Base-by-base conservation (phyloP, 2,797 vertebrate species). In the Sebastolobus alascanus region DNA sequence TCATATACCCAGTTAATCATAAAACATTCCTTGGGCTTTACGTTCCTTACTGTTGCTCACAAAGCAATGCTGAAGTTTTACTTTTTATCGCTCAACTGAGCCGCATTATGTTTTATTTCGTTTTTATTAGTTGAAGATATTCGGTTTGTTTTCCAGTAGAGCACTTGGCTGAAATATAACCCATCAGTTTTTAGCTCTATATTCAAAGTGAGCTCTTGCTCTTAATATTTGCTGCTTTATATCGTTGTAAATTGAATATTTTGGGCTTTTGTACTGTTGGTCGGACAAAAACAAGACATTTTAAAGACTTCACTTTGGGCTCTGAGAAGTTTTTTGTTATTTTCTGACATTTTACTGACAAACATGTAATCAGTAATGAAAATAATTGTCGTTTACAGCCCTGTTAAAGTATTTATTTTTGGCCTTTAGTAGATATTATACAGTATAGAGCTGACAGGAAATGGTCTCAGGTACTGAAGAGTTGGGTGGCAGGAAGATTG, bases 51-150 rank as follows among this genome's bases (percentile, higher is more conserved):
- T 31, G 25, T 65, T 77, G 12, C 50, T 29, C 61, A 58, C 35
- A 68, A 55, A 77, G 69, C 10, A 10, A 70, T 38, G 50, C 56
- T 72, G 5, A 35, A 72, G 22, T 58, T 75, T 20, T 14, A 63
- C 59, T 72, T 78, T 54, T 43, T 75, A 68, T 43, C 20, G 60
- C 73, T 69, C 27, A 38, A 67, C 43, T 60, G 38, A 75, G 13
- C 27, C 22, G 22, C 13, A 40, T 52, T 52, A 69, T 35, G 33
- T 68, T 67, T 69, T 20, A 50, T 46, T 72, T 74, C 7, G 14
- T 71, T 56, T 76, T 59, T 72, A 73, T 74, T 74, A 25, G 55
- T 29, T 29, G 68, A 50, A 14, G 35, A 18, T 16, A 4, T 60
- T 40, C 10, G 18, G 29, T 66, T 25, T 76, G 52, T 68, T 31